These are phyloP conservation scores for Palythoa grandis DNA, from an alignment of 92 coral and sea anemone species.

Conservation along the genomic window DNA sequence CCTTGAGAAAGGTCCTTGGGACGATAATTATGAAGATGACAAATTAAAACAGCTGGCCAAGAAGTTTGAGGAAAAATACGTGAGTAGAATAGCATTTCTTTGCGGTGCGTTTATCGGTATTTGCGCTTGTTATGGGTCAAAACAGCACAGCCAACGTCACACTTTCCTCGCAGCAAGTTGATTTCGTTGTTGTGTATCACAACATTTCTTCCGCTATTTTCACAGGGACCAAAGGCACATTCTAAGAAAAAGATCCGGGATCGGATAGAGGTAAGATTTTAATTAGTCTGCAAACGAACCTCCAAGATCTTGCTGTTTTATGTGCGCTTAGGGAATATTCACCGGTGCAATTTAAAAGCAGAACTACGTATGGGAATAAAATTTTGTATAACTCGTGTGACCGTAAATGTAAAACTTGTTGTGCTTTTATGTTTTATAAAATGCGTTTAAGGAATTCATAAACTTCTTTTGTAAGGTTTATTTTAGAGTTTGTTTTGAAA, in stretches of 20 bases:
- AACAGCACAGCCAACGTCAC: constrained; percentile 25
- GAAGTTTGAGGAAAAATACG: constrained; percentile 98
- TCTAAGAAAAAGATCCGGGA: constrained; percentile 72
- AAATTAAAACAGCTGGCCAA: constrained; percentile 89
- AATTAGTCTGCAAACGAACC: not conserved
- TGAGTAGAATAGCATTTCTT: constrained; percentile 54
- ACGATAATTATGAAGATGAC: constrained; percentile 79
- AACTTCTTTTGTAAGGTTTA: not conserved
- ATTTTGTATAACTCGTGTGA: not conserved
- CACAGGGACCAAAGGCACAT: constrained; percentile 79
- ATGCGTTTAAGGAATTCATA: not conserved
- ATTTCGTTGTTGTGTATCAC: constrained; percentile 29
- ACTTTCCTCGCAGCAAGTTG: constrained; percentile 39
- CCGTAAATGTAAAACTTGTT: constrained; percentile 4
- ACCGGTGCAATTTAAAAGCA: not conserved
- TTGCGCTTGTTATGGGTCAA: constrained; percentile 25
- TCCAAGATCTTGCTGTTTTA: not conserved
- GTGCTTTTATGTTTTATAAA: not conserved
- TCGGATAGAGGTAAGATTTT: constrained; percentile 69
- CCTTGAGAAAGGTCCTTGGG: constrained; percentile 67
- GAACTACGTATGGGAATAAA: not conserved
- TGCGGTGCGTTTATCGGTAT: constrained; percentile 10
- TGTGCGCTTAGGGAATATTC: not conserved
- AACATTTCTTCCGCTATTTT: constrained; percentile 2
- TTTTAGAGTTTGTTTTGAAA: not conserved